Base-by-base conservation (phyloP, 2,797 vertebrate genomes). In the Amblyopsis hoosieri region DNA sequence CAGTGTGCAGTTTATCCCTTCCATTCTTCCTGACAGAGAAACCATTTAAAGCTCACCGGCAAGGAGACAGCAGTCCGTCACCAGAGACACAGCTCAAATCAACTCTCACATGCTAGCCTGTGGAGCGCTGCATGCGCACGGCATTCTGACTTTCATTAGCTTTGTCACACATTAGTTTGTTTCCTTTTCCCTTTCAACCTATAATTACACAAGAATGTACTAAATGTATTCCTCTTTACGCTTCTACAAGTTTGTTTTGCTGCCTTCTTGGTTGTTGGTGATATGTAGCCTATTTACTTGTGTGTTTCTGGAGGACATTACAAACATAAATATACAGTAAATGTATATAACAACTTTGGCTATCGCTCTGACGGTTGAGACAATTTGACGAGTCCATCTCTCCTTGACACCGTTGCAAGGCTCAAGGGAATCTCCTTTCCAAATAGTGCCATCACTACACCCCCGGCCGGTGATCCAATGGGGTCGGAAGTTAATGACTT, bases 401-500 rank as follows among this genome's bases (percentile, higher is more conserved):
- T 61, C 61, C 60, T 62, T 72, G 81, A 81, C 77, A 69, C 68
- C 73, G 67, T 67, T 37, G 33, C 45, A 55, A 54, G 54, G 67
- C 85, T 81, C 69, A 0, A 57, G 84, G 82, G 86, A 85, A 75
- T 79, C 68, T 64, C 62, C 80, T 83, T 65, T 78, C 76, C 81
- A 87, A 87, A 90, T 85, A 86, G 68, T 64, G 65, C 50, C 59
- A 57, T 76, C 52, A 42, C 55, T 11, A 12, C 47, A 3, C 65
- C 64, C 59, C 62, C 50, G 19, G 56, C 71, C 73, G 69, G 72
- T 78, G 79, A 76, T 78, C 64, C 80, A 56, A 74, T 74, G 46
- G 56, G 88, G 87, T 89, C 83, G 74, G 66, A 86, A 89, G 90
- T 92, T 92, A 93, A 93, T 92, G 89, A 90, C 88, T 89, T 81